Evolutionary conservation across 2,888 invertebrate genomes (phyloP), one percentile per base, ranked within the genome.

Genomic region (Caradrina clavipalpis): DNA sequence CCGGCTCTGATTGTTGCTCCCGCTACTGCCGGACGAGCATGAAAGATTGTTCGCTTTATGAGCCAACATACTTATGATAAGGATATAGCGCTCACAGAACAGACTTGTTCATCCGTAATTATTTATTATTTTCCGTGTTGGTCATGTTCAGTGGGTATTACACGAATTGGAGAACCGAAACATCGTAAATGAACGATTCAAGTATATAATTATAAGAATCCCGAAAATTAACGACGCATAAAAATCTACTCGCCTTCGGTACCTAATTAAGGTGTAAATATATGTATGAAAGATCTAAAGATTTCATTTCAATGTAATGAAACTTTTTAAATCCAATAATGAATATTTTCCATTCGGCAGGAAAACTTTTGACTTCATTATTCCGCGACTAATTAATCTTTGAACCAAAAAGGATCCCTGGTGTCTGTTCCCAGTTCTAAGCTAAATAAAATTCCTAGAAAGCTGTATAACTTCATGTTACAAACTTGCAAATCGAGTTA

Each of bases 1-100:
- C 21, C 22, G 19, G 42, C 73, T 55, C 45, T 55, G 59, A 80
- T 82, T 76, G 50, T 69, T 76, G 79, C 53, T 42, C 13, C 8
- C n/a, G 53, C 53, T 62, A 50, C 51, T 54, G 54, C 47, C 54
- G 50, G 42, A 56, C 21, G 35, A 55, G 11, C n/a, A 57, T 67
- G 59, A 67, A 58, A 39, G 47, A 61, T 58, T 11, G 59, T 47
- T 62, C 10, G 31, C 10, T 39, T 13, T 39, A 39, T 8, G 17
- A 60, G 17, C 8, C 15, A 17, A 35, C 6, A 53, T 19, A 19
- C 54, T 47, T 42, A 49, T 54, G 22, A n/a, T 45, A 49, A 21
- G 31, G 13, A 53, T 15, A 42, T 55, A 21, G 39, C 11, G 1
- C 31, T 19, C 15, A 15, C 15, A 54, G n/a, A 54, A 21, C 17